Conservation (phyloP, 2,797 vertebrate genomes). For the Acanthiza pusilla region DNA sequence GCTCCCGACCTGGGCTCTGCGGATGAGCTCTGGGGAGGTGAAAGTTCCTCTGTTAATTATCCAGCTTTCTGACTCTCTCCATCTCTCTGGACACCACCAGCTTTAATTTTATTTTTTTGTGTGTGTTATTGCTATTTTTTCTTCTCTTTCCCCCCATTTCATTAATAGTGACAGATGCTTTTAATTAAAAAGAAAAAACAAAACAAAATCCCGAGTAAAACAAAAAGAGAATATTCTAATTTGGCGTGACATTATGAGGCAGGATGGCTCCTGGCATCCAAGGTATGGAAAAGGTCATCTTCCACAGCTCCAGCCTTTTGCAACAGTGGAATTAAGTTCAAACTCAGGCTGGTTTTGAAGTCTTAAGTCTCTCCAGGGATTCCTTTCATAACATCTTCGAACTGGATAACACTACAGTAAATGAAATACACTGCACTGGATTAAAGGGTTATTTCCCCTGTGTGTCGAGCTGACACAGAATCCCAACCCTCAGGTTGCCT, state of each 20-base stretch:
- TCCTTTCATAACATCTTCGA: constrained; percentile 86
- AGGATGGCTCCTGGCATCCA: constrained; percentile 58
- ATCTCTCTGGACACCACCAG: not conserved
- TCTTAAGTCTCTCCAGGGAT: constrained; percentile 80
- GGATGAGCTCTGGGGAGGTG: accelerated
- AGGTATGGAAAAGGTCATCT: constrained; percentile 70
- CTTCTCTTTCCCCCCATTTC: accelerated
- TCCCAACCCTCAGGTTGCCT: constrained; percentile 69
- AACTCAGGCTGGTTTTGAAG: constrained; percentile 74
- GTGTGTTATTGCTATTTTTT: not conserved
- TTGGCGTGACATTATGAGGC: constrained; percentile 67
- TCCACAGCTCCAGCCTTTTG: constrained; percentile 56
- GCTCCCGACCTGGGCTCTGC: not conserved
- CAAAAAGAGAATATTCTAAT: constrained; percentile 65
- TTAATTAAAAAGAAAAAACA: constrained; percentile 65
- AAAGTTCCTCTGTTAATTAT: not conserved
- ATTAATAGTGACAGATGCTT: constrained; percentile 61
- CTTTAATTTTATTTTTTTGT: not conserved
- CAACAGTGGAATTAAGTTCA: constrained; percentile 73
- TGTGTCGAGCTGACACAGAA: constrained; percentile 83
- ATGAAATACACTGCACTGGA: constrained; percentile 89
- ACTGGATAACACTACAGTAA: constrained; percentile 86
- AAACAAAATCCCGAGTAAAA: constrained; percentile 36
- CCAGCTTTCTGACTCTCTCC: not conserved
- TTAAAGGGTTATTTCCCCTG: constrained; percentile 96